Evolutionary conservation across 2,113 vertebrate species (phyloP).

Genomic region (Maccullochella peelii): DNA sequence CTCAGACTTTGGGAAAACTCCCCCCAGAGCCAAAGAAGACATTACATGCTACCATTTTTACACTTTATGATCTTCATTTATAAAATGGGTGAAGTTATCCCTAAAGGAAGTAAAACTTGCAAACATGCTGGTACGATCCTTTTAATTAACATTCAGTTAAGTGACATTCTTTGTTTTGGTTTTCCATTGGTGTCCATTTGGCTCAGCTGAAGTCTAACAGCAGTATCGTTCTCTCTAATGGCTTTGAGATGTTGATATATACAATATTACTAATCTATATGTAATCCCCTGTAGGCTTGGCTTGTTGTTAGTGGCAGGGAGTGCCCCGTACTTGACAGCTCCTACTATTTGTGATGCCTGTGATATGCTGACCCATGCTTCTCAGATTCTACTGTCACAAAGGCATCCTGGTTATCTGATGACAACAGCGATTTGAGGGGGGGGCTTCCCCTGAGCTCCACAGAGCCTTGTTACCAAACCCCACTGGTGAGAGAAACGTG

Average conservation of each 20-base stretch:
- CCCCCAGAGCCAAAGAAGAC: no score
- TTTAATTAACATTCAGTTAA: not conserved
- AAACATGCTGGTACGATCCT: not conserved
- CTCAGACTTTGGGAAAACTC: no score
- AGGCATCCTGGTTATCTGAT: conserved; percentile 81
- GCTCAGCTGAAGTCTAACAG: not conserved
- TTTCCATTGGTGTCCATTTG: not conserved
- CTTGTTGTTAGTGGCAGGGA: conserved; percentile 38
- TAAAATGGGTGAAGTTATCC: no score
- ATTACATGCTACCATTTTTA: no score
- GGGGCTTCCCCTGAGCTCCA: conserved; percentile 43
- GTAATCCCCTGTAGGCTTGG: conserved; percentile 22
- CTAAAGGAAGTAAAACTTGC: not conserved
- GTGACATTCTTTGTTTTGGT: not conserved
- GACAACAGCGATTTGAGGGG: conserved; percentile 74
- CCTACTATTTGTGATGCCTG: conserved; percentile 69
- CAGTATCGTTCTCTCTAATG: not conserved
- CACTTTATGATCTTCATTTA: not conserved
- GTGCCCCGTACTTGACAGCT: conserved; percentile 61
- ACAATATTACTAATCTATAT: conserved; percentile 19
- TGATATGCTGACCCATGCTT: conserved; percentile 74
- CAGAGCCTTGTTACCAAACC: conserved; percentile 65
- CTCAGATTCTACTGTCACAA: conserved; percentile 80
- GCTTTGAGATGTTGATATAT: conserved; percentile 24
- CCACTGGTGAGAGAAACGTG: conserved; percentile 55